Base-by-base conservation (phyloP, 2,888 invertebrate species). In the Epirrhoe tristata region DNA sequence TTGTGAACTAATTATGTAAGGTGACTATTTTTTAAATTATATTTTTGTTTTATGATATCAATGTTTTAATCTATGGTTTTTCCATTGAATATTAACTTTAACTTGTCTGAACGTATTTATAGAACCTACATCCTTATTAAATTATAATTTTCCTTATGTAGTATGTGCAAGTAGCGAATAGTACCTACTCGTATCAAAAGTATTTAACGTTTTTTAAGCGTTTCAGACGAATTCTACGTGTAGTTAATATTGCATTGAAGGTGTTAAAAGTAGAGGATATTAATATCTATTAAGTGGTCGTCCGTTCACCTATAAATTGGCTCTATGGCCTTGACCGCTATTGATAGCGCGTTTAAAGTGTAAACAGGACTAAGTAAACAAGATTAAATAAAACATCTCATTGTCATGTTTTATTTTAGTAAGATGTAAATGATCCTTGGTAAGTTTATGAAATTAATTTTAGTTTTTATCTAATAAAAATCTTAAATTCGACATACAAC, bases 281-380 rank as follows among this genome's bases (percentile, higher is more conserved):
- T 12, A 4, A 12, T 12, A 43, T 12, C 12, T 43, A 43, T 12
- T 43, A 43, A 43, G 39, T 43, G 39, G 12, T 12, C 1, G 46
- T 46, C 14, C 14, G 14, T 48, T 16, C 48, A 48, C 48, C 48
- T 48, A 6, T 14, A 48, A 36, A 48, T 48, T 16, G 16, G 36
- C 14, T 34, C 46, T 24, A 31, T 46, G 56, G 43, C 56, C 43
- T 56, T 56, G 56, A 31, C 43, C 56, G 56, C 31, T 56, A 31
- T 43, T 46, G 24, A 46, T 56, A 36, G 6, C 0, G 48, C 16
- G 14, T 48, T 12, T 43, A 43, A 43, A 12, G 12, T 48, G 48
- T 46, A 46, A 46, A 48, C 16, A 46, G 46, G 46, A 46, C 46
- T 39, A 46, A n/a, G 48, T 4, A 12, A n/a, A 14, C 14, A 14